Conservation (phyloP, 2,888 invertebrate genomes). For the Chymomyza caudatula region DNA sequence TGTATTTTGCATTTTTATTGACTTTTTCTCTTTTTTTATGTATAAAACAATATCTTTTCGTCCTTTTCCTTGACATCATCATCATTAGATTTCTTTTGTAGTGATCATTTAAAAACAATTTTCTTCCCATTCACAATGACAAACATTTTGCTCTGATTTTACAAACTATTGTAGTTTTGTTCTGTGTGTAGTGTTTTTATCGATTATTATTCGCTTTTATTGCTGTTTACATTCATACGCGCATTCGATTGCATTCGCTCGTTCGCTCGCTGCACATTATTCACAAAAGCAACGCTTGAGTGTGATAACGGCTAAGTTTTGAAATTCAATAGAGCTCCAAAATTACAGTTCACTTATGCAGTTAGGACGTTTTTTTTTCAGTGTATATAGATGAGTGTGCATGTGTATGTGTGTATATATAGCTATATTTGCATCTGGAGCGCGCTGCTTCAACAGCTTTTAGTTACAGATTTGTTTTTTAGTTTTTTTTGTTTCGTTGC, state of each 20-base stretch:
- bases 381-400: constrained; percentile 27
- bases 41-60: constrained; percentile 32
- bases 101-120: constrained; percentile 13
- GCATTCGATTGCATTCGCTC: constrained; percentile 17
- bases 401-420: constrained; percentile 13
- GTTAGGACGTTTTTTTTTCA: neutral
- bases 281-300: constrained; percentile 32
- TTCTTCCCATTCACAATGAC: neutral
- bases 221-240: constrained; percentile 9
- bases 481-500: constrained; percentile 67
- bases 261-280: neutral
- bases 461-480: constrained; percentile 19
- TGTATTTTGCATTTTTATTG: constrained; percentile 35
- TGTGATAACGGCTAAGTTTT: constrained; percentile 34
- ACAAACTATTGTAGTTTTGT: neutral
- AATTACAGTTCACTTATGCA: constrained; percentile 43
- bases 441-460: constrained; percentile 40
- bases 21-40: constrained; percentile 22
- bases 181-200: constrained; percentile 1
- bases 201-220: constrained; percentile 7
- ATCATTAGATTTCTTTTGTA: neutral
- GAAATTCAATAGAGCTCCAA: constrained; percentile 42
- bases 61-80: constrained; percentile 8
- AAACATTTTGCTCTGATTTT: neutral
- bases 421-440: constrained; percentile 23